These are phyloP conservation scores for Ephestia elutella DNA, from an alignment of 1,140 invertebrate species.

Conservation along the genomic window DNA sequence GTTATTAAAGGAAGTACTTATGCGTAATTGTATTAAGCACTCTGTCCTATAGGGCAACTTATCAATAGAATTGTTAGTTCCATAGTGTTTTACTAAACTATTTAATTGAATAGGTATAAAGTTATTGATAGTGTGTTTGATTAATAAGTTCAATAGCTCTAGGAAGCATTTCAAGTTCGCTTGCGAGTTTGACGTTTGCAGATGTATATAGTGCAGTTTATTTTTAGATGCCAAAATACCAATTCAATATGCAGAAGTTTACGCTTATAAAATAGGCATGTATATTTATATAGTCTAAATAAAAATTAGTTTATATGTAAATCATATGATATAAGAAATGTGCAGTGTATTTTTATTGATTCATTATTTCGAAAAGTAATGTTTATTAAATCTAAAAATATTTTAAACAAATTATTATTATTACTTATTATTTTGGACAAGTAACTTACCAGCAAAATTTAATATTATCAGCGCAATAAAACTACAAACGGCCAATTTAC, in stretches of 20 bases:
- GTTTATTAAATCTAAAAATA: neutral
- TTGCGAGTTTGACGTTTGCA: neutral
- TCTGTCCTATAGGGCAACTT: no score
- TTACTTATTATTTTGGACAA: no score
- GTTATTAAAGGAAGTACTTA: no score
- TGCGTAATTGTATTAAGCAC: no score
- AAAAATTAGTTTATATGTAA: no score
- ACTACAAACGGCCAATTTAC: conserved; percentile 9
- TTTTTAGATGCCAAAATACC: neutral
- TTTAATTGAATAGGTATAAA: neutral
- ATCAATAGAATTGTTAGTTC: no score
- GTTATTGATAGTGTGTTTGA: neutral
- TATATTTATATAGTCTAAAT: neutral
- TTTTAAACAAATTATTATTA: neutral
- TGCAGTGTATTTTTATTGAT: no score
- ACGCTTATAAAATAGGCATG: neutral
- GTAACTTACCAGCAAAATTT: conserved; percentile 9
- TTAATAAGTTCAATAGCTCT: neutral
- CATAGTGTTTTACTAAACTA: no score
- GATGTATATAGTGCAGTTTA: neutral
- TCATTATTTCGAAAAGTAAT: no score
- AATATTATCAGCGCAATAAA: conserved; percentile 5
- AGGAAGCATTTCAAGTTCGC: neutral
- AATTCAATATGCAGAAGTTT: neutral
- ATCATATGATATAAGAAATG: no score